Evolutionary conservation across 2,113 vertebrate genomes (phyloP).

Genomic region (Ochotona princeps): DNA sequence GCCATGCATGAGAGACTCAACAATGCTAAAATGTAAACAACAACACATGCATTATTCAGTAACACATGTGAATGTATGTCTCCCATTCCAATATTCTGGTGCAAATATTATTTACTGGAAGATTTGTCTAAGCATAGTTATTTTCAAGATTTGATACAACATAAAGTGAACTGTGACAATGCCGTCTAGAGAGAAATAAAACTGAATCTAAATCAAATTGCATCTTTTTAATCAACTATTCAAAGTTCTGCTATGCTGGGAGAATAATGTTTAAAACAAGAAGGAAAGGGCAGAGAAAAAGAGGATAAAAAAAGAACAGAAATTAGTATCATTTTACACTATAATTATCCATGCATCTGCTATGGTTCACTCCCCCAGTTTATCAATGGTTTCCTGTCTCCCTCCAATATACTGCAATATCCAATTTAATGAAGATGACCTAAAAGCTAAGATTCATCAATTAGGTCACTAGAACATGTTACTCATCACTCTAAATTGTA

Average conservation of each 20-base stretch:
- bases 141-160: slow-evolving; percentile 51
- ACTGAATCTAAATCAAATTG: slow-evolving; percentile 15
- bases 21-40: slow-evolving; percentile 35
- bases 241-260: not conserved
- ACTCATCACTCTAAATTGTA: not conserved
- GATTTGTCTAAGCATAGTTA: slow-evolving; percentile 1
- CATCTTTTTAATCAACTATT: slow-evolving; percentile 40
- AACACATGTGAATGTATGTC: slow-evolving; percentile 25
- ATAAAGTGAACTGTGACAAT: slow-evolving; percentile 5
- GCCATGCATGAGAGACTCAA: not conserved
- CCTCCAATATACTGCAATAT: not conserved
- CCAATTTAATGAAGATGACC: not conserved
- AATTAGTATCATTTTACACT: not conserved
- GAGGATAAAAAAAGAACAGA: not conserved
- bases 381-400: not conserved
- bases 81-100: slow-evolving; percentile 13
- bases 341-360: not conserved
- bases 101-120: not conserved
- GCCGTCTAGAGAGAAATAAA: slow-evolving; percentile 31
- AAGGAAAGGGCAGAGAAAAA: not conserved
- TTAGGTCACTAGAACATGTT: not conserved
- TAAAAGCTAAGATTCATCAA: slow-evolving; percentile 35
- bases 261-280: not conserved
- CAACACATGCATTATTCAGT: not conserved
- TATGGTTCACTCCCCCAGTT: not conserved